phyloP scores from a whole-genome alignment of 2,113 vertebrate genomes.

The Chrysochloris asiatica region DNA sequence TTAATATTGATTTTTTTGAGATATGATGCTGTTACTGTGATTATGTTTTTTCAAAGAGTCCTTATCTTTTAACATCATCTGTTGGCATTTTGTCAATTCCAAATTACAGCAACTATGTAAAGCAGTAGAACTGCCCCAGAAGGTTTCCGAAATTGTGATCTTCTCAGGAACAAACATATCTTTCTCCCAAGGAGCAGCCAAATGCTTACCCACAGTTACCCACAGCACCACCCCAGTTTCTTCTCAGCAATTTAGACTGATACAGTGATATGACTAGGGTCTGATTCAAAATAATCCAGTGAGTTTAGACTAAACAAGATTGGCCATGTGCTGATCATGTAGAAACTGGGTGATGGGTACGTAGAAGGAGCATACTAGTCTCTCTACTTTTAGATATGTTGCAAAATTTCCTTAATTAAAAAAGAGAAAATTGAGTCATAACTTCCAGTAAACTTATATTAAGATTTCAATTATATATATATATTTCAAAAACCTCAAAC shows the following conservation, averaged over 20 bases:
- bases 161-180: not conserved
- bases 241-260: not conserved
- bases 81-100: not conserved
- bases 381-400: not conserved
- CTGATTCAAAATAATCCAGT: not conserved
- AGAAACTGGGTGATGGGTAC: not conserved
- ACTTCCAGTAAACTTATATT: not conserved
- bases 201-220: too few species aligned
- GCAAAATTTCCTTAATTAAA: not conserved
- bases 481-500: conserved; percentile 43
- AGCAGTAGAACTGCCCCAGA: not conserved
- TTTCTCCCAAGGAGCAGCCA: not conserved
- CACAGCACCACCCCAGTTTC: not conserved
- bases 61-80: not conserved
- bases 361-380: not conserved
- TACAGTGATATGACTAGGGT: not conserved
- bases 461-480: not conserved
- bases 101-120: not conserved
- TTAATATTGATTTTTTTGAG: not conserved
- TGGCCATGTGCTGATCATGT: not conserved
- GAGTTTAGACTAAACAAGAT: not conserved
- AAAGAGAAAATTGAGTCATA: conserved; percentile 17
- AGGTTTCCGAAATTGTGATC: not conserved
- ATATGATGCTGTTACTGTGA: not conserved
- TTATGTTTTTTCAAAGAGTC: not conserved